A percentile compares a stretch with the other conserved stretches of the same genome.
These are phyloP conservation scores for Clarias fuscus DNA, from an alignment of 2,797 vertebrate species.

Conservation along the genomic window DNA sequence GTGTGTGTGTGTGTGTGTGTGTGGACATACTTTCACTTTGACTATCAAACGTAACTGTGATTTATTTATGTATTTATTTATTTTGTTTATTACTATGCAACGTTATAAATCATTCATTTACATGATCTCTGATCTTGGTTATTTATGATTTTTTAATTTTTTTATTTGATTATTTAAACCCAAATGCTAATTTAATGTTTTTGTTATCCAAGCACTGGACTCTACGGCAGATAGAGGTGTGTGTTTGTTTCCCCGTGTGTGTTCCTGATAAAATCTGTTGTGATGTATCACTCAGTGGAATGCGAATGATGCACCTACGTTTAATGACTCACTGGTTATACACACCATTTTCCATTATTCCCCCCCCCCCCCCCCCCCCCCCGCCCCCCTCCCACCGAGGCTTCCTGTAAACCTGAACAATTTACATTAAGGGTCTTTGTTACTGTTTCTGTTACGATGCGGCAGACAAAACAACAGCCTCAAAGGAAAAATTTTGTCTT, in stretches of 20 bases:
- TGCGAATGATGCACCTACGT: neutral
- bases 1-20: no score
- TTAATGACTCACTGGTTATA: neutral
- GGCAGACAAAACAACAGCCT: neutral
- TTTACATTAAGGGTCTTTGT: neutral
- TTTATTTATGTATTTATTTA: no score
- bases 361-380: no score
- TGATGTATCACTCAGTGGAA: neutral
- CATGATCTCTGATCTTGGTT: no score
- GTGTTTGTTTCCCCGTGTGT: neutral
- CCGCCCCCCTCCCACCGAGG: neutral
- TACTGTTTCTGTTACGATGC: neutral
- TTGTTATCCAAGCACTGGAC: no score
- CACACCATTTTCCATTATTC: neutral
- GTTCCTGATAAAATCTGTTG: neutral
- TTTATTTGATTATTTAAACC: no score
- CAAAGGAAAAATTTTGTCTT: constrained; percentile 1
- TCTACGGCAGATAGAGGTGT: neutral
- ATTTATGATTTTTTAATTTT: no score
- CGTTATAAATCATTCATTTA: no score
- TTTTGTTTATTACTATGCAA: no score
- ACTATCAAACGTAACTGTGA: no score
- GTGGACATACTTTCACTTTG: no score
- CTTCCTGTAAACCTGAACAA: neutral
- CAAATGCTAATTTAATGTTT: no score